A percentile compares a stretch with the other conserved stretches of the same genome.
Evolutionary conservation across 2,888 invertebrate genomes (phyloP).

Genomic region (Trichacis sp.): DNA sequence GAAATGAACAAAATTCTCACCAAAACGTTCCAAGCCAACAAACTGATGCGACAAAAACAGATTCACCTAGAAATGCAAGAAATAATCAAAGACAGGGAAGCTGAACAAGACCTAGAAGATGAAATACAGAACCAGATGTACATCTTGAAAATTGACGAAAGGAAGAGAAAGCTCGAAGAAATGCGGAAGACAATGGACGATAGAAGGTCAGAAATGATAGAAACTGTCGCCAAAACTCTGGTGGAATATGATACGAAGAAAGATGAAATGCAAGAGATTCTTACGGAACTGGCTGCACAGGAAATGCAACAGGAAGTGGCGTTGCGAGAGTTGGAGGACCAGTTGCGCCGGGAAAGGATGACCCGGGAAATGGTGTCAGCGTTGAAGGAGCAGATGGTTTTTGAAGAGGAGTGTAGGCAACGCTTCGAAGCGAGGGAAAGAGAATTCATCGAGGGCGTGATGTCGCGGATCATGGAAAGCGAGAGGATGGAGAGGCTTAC

Average conservation of each 20-base stretch:
- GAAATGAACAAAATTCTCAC: constrained; percentile 16
- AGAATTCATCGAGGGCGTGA: constrained; percentile 52
- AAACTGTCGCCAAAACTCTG: constrained; percentile 42
- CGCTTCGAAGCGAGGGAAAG: constrained; percentile 49
- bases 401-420: constrained; percentile 47
- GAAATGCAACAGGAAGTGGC: constrained; percentile 49
- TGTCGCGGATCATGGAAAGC: constrained; percentile 53
- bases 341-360: constrained; percentile 36
- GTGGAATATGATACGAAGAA: constrained; percentile 36
- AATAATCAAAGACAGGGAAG: constrained; percentile 28
- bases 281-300: constrained; percentile 51
- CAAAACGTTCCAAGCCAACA: constrained; percentile 43
- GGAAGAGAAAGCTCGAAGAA: constrained; percentile 28
- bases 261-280: constrained; percentile 40
- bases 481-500: constrained; percentile 51
- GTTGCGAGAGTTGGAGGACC: constrained; percentile 45
- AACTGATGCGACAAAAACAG: constrained; percentile 38
- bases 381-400: constrained; percentile 53
- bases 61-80: constrained; percentile 48
- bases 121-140: constrained; percentile 42
- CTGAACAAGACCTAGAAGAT: constrained; percentile 41
- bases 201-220: constrained; percentile 35
- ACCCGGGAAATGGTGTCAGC: constrained; percentile 41
- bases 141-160: constrained; percentile 42
- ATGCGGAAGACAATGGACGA: constrained; percentile 18